Evolutionary conservation across 2,113 vertebrate genomes (phyloP).

Genomic region (Sander vitreus): DNA sequence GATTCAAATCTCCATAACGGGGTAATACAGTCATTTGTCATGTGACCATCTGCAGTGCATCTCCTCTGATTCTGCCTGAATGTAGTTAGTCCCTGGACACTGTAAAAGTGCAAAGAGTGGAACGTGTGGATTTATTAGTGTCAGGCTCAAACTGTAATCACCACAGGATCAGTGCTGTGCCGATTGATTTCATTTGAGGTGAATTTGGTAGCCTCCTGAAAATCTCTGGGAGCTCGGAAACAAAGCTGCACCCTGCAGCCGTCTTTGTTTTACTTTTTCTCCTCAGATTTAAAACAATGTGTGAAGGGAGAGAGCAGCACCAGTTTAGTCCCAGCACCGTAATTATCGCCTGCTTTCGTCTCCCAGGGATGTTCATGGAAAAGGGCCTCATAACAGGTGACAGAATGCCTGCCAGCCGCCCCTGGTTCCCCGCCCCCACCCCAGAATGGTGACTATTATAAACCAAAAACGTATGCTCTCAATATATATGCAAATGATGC

Average conservation of each 20-base stretch:
- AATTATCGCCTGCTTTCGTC: constrained; percentile 84
- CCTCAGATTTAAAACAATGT: constrained; percentile 74
- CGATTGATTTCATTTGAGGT: constrained; percentile 64
- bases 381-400: constrained; percentile 84
- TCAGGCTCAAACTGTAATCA: constrained; percentile 67
- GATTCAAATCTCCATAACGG: constrained; percentile 82
- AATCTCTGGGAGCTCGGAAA: constrained; percentile 47
- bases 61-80: constrained; percentile 70
- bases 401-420: constrained; percentile 79
- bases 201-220: constrained; percentile 44
- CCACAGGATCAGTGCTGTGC: constrained; percentile 63
- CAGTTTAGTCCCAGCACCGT: constrained; percentile 77
- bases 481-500: constrained; percentile 92
- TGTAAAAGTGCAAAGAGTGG: constrained; percentile 62
- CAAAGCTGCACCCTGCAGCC: constrained; percentile 45
- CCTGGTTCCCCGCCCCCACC: constrained; percentile 76
- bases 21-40: constrained; percentile 80
- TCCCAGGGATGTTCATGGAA: constrained; percentile 80
- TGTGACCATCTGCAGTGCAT: constrained; percentile 78
- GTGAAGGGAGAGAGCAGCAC: constrained; percentile 70
- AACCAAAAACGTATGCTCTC: constrained; percentile 90
- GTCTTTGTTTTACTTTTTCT: constrained; percentile 70
- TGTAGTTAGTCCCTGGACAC: constrained; percentile 59
- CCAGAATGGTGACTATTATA: constrained; percentile 85
- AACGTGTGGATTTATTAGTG: constrained; percentile 74